phyloP scores from a whole-genome alignment of 2,888 invertebrate species.

The Ecliptopera silaceata region DNA sequence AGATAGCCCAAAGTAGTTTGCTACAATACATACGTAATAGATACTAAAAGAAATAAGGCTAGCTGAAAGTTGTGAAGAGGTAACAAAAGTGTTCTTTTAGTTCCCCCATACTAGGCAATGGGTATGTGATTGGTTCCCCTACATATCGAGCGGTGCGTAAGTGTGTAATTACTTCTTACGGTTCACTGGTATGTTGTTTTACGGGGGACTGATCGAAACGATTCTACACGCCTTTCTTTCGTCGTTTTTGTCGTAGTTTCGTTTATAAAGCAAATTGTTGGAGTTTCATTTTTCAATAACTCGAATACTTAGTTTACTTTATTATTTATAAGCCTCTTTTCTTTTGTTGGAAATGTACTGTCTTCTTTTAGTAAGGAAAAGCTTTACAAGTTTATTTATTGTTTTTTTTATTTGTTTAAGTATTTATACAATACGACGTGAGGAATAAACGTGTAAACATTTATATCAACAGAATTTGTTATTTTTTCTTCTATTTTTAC shows the following conservation, averaged over 20 bases:
- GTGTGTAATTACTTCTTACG: constrained; percentile 37
- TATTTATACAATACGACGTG: too few species aligned
- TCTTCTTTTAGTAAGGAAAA: too few species aligned
- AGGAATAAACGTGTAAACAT: too few species aligned
- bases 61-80: too few species aligned
- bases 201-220: constrained; percentile 29
- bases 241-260: constrained; percentile 17
- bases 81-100: not conserved
- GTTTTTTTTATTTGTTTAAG: too few species aligned
- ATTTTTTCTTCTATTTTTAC: too few species aligned
- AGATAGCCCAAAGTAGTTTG: not conserved
- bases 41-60: not conserved
- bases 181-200: constrained; percentile 37
- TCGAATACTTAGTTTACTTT: not conserved
- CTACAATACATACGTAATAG: not conserved
- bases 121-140: constrained; percentile 31
- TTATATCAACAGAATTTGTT: too few species aligned
- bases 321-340: too few species aligned
- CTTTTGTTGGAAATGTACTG: too few species aligned
- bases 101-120: constrained; percentile 1
- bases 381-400: too few species aligned
- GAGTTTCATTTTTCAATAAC: not conserved
- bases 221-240: constrained; percentile 15
- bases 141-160: constrained; percentile 34
- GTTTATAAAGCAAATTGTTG: constrained; percentile 19